Conservation (phyloP, 2,888 invertebrate genomes). For the Panorpa germanica region DNA sequence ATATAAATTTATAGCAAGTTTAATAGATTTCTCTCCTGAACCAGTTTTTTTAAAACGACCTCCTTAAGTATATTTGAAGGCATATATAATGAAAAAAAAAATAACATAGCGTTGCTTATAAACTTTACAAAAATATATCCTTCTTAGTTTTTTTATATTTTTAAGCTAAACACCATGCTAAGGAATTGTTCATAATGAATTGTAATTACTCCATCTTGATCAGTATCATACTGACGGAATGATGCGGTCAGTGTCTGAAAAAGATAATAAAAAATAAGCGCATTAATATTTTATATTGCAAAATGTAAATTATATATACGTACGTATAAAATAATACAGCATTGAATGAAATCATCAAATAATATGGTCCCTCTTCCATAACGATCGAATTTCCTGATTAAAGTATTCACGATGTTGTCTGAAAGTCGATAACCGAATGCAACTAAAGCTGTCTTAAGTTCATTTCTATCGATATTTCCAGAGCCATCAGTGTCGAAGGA, state of each 20-base stretch:
- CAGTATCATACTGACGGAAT: constrained; percentile 76
- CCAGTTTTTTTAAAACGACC: too few species aligned
- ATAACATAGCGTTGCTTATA: too few species aligned
- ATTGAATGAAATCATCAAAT: constrained; percentile 98
- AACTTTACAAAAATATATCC: background rate
- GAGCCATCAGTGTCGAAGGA: constrained; percentile 86
- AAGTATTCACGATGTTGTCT: constrained; percentile 56
- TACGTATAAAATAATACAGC: constrained; percentile 83
- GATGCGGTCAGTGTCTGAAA: constrained; percentile 72
- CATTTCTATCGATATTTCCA: constrained; percentile 78
- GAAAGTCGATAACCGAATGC: constrained; percentile 81
- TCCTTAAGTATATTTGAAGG: too few species aligned
- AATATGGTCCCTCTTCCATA: constrained; percentile 77
- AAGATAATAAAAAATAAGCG: constrained; percentile 11
- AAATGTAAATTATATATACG: constrained; percentile 25
- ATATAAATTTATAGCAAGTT: too few species aligned
- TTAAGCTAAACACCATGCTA: constrained; percentile 71
- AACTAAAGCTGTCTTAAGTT: constrained; percentile 76
- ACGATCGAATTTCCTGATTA: constrained; percentile 87
- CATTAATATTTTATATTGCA: constrained; percentile 8
- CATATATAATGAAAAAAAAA: too few species aligned
- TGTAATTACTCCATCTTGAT: constrained; percentile 86
- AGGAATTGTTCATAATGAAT: constrained; percentile 93
- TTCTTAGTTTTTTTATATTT: constrained; percentile 30
- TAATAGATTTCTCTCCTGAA: too few species aligned